Percentiles rank a stretch among this genome's conserved stretches.
Evolutionary conservation across 2,797 vertebrate genomes (phyloP).

Genomic region (Lerista edwardsae): DNA sequence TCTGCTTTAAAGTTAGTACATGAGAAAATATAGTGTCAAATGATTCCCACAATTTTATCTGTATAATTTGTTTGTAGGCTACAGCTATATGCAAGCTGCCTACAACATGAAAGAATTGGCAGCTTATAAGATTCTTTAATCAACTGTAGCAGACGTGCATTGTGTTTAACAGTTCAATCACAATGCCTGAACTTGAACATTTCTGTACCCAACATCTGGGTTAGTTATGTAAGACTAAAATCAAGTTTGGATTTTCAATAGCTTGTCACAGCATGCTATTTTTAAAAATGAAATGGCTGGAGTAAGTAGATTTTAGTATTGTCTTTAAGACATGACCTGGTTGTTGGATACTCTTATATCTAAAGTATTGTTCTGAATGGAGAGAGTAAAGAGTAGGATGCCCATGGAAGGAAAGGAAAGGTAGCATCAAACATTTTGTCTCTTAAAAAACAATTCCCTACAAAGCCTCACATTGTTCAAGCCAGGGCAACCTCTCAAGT

Average conservation of each 20-base stretch:
- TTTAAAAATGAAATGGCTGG: constrained; percentile 55
- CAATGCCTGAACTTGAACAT: constrained; percentile 39
- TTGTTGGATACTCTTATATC: constrained; percentile 59
- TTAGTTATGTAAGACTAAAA: constrained; percentile 51
- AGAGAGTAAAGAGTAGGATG: constrained; percentile 60
- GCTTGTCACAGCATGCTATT: constrained; percentile 49
- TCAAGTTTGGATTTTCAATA: constrained; percentile 51
- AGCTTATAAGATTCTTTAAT: constrained; percentile 22
- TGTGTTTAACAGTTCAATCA: constrained; percentile 24
- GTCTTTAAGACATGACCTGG: constrained; percentile 63
- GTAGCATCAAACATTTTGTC: not conserved
- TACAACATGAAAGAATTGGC: not conserved
- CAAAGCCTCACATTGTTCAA: not conserved
- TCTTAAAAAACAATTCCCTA: not conserved
- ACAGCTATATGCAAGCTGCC: not conserved
- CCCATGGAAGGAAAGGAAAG: constrained; percentile 66
- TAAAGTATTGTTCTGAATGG: constrained; percentile 54
- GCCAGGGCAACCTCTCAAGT: not conserved
- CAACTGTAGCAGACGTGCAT: constrained; percentile 24
- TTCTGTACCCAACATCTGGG: constrained; percentile 41
- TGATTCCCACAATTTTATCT: not conserved
- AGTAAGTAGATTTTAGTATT: constrained; percentile 61
- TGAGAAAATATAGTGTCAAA: not conserved
- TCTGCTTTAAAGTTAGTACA: not conserved
- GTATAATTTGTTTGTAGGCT: not conserved